A percentile compares a stretch with the other conserved stretches of the same genome.
These are phyloP conservation scores for Psilopsiagon aymara DNA, from an alignment of 2,113 vertebrate genomes.

Conservation along the genomic window DNA sequence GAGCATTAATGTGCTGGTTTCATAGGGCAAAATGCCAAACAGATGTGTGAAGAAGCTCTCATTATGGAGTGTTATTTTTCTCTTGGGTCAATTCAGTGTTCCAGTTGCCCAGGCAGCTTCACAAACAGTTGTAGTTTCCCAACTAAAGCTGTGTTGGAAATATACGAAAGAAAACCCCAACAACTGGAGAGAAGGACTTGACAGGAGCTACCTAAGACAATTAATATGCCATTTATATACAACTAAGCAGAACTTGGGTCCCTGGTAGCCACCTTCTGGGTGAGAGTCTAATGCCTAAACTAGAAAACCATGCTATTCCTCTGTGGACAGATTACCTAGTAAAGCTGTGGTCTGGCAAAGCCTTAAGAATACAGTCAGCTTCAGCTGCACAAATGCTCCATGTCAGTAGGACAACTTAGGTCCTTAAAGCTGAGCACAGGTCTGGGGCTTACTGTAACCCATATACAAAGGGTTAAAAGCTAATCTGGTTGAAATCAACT, in stretches of 20 bases:
- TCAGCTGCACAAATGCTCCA: not conserved
- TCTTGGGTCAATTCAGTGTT: not conserved
- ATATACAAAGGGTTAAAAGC: not conserved
- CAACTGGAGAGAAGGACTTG: not conserved
- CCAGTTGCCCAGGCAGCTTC: not conserved
- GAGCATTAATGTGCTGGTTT: not conserved
- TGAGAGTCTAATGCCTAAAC: not conserved
- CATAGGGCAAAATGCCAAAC: not conserved
- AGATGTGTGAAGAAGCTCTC: not conserved
- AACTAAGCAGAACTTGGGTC: not conserved
- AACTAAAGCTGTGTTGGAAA: not conserved
- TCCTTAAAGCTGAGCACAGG: not conserved
- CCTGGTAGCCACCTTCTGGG: not conserved
- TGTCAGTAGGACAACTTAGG: not conserved
- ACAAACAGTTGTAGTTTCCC: not conserved
- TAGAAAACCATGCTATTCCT: not conserved
- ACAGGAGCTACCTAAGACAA: not conserved
- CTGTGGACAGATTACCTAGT: not conserved
- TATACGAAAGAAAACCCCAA: rapidly evolving
- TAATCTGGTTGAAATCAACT: not conserved
- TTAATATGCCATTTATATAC: not conserved
- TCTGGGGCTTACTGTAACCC: not conserved
- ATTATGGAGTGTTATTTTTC: not conserved
- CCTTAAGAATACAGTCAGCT: not conserved
- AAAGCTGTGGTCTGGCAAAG: not conserved